phyloP scores from a whole-genome alignment of 1,140 invertebrate species.

The Magallana ariakensis region DNA sequence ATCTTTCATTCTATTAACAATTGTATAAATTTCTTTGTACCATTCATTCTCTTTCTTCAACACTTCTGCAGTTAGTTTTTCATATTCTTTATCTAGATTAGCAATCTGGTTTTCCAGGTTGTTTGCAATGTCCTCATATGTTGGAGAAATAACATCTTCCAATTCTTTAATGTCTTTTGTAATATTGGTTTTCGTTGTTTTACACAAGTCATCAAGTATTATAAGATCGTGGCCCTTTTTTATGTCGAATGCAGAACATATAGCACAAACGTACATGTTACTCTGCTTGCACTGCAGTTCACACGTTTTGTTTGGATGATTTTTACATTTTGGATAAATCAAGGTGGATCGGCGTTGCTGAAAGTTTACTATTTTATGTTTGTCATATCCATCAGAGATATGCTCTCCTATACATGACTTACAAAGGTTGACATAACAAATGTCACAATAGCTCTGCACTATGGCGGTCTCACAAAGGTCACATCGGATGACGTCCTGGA shows the following conservation, averaged over 20 bases:
- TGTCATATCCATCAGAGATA: neutral
- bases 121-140: neutral
- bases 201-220: neutral
- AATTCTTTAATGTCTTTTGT: neutral
- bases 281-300: neutral
- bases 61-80: neutral
- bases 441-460: too few relatives aligned
- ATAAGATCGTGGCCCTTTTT: neutral
- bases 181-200: neutral
- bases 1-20: neutral
- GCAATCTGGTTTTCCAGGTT: neutral
- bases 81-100: slow-evolving; percentile 1
- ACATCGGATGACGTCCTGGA: too few relatives aligned
- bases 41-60: neutral
- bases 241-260: neutral
- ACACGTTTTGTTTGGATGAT: neutral
- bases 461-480: too few relatives aligned
- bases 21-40: neutral
- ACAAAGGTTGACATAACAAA: neutral
- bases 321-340: neutral
- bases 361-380: neutral
- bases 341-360: neutral
- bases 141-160: neutral
- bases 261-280: neutral
- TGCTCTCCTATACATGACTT: neutral